These are phyloP conservation scores for Acanthosoma haemorrhoidale DNA, from an alignment of 2,888 invertebrate genomes.

Conservation along the genomic window DNA sequence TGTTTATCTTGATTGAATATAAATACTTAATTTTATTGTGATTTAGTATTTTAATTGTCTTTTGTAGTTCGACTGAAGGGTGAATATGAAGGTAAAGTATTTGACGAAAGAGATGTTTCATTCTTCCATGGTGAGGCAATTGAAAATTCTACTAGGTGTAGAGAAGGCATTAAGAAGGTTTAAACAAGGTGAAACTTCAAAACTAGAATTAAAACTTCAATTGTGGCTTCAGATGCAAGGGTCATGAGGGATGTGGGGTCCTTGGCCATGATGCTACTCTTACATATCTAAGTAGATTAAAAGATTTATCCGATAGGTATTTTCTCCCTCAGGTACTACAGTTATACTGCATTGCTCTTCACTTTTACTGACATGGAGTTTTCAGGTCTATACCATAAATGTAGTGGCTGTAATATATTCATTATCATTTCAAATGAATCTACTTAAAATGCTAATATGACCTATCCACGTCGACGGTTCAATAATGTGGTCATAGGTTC, in stretches of 20 bases:
- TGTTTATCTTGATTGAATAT: too few relatives aligned
- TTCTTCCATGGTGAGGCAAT: slow-evolving; percentile 83
- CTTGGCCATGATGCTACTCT: slow-evolving; percentile 67
- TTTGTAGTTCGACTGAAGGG: slow-evolving; percentile 68
- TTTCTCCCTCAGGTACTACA: too few relatives aligned
- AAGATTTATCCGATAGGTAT: too few relatives aligned
- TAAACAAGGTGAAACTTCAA: slow-evolving; percentile 70
- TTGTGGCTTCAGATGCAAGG: slow-evolving; percentile 73
- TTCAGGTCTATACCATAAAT: too few relatives aligned
- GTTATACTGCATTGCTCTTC: too few relatives aligned
- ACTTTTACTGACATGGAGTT: too few relatives aligned
- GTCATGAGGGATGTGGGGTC: slow-evolving; percentile 71
- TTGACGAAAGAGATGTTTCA: slow-evolving; percentile 76
- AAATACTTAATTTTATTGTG: too few relatives aligned
- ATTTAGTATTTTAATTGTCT: slow-evolving; percentile 8
- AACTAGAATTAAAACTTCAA: slow-evolving; percentile 65
- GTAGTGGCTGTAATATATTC: too few relatives aligned
- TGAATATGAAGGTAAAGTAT: slow-evolving; percentile 56
- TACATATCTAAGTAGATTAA: slow-evolving; percentile 75
- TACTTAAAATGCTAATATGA: too few relatives aligned
- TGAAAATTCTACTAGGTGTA: slow-evolving; percentile 72
- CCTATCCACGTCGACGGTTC: too few relatives aligned
- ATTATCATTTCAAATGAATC: too few relatives aligned
- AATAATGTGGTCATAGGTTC: too few relatives aligned
- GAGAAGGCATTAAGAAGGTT: slow-evolving; percentile 78